A percentile compares a stretch with the other conserved stretches of the same genome.
These are phyloP conservation scores for Rhadina sibilatrix DNA, from an alignment of 2,113 vertebrate genomes.

Conservation along the genomic window DNA sequence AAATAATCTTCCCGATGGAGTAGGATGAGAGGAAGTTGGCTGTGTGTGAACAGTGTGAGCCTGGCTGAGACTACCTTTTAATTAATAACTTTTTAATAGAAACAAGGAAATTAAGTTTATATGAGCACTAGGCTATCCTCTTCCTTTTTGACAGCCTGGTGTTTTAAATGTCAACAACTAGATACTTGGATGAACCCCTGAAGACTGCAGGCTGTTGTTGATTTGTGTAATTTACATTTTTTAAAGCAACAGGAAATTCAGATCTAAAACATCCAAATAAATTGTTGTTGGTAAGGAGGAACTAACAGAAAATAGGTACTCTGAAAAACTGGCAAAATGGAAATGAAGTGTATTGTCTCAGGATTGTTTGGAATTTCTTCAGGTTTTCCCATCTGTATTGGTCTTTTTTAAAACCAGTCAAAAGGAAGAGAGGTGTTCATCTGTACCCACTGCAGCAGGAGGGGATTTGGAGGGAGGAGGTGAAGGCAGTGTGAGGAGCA, in stretches of 20 bases:
- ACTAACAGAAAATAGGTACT: not conserved
- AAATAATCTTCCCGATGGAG: not conserved
- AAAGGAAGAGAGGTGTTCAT: not conserved
- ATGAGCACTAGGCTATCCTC: not conserved
- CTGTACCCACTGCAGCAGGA: not conserved
- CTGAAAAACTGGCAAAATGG: not conserved
- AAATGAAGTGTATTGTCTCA: not conserved
- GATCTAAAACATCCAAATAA: not conserved
- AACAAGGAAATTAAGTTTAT: constrained; percentile 29
- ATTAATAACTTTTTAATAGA: constrained; percentile 22
- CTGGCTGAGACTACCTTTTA: constrained; percentile 2
- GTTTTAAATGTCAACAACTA: constrained; percentile 18
- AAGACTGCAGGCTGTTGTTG: not conserved
- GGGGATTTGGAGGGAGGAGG: not conserved
- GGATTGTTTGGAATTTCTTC: not conserved
- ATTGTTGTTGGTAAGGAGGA: not conserved
- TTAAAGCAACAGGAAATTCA: not conserved
- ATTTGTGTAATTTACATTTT: not conserved
- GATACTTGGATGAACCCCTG: not conserved
- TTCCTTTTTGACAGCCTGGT: not conserved
- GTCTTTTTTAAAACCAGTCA: not conserved
- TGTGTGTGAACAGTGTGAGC: not conserved
- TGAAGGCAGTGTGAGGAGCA: not conserved
- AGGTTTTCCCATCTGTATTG: not conserved
- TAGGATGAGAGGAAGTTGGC: not conserved